Evolutionary conservation across 2,888 invertebrate species (phyloP).

Genomic region (Mimumesa dahlbomi): DNA sequence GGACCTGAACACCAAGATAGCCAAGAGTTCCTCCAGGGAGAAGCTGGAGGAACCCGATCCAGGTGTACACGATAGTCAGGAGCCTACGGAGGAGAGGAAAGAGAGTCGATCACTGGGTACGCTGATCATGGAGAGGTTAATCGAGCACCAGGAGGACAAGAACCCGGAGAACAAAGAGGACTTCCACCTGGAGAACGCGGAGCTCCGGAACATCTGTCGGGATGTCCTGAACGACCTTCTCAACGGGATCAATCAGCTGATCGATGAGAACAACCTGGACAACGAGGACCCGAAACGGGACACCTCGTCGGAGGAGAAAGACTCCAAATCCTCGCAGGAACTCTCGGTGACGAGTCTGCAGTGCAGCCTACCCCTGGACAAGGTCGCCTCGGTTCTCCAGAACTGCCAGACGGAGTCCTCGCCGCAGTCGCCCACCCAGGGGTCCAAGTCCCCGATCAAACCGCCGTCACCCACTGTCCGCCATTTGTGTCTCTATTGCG

Average conservation of each 20-base stretch:
- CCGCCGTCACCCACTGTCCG: constrained; percentile 68
- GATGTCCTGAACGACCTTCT: constrained; percentile 72
- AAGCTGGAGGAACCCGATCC: not conserved
- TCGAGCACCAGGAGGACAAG: constrained; percentile 59
- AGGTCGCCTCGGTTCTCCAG: constrained; percentile 74
- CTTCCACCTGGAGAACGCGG: constrained; percentile 51
- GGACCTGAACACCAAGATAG: not conserved
- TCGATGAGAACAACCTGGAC: constrained; percentile 52
- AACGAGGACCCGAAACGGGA: constrained; percentile 19
- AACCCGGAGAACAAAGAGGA: too few relatives aligned
- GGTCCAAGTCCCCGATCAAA: constrained; percentile 50
- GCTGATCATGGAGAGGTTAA: constrained; percentile 71
- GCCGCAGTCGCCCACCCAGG: constrained; percentile 13
- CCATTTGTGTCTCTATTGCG: constrained; percentile 77
- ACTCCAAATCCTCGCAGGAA: constrained; percentile 26
- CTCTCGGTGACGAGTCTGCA: constrained; percentile 68
- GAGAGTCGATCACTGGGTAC: constrained; percentile 62
- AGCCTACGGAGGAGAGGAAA: constrained; percentile 33
- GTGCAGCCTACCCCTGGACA: constrained; percentile 76
- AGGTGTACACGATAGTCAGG: constrained; percentile 15
- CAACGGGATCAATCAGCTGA: constrained; percentile 67
- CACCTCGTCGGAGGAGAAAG: constrained; percentile 21
- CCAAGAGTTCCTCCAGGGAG: constrained; percentile 27
- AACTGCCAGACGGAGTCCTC: constrained; percentile 64
- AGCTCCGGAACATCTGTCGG: constrained; percentile 68